Conservation (phyloP, 1,140 invertebrate genomes). For the Andrena cerasifolii region DNA sequence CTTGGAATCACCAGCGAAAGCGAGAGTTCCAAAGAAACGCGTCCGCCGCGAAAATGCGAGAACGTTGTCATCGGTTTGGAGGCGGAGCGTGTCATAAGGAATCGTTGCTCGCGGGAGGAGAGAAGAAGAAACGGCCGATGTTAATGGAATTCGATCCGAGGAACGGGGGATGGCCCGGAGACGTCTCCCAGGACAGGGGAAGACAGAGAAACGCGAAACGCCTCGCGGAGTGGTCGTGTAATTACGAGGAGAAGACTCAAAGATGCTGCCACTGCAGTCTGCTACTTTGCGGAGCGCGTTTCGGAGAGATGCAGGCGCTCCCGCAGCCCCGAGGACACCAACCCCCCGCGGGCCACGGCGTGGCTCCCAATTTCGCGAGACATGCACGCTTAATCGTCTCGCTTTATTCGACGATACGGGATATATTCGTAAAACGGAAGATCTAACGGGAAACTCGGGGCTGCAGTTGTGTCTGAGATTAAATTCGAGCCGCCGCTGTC, state of each 20-base stretch:
- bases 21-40: conserved; percentile 5
- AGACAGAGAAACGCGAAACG: conserved; percentile 57
- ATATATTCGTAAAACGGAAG: conserved; percentile 40
- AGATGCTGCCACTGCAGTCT: conserved; percentile 62
- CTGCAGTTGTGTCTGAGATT: not conserved
- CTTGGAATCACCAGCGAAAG: not conserved
- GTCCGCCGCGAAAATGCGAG: conserved; percentile 39
- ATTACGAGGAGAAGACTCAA: conserved; percentile 67
- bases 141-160: conserved; percentile 70
- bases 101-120: not conserved
- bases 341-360: conserved; percentile 42
- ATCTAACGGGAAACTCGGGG: conserved; percentile 42
- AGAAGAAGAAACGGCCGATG: conserved; percentile 39
- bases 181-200: conserved; percentile 44
- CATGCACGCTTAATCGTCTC: conserved; percentile 61
- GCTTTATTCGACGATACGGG: conserved; percentile 57
- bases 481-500: not conserved
- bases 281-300: conserved; percentile 22
- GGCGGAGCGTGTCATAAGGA: not conserved
- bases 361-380: conserved; percentile 49
- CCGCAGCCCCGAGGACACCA: conserved; percentile 64
- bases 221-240: conserved; percentile 56
- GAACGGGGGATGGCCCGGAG: conserved; percentile 52
- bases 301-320: conserved; percentile 38
- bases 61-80: conserved; percentile 45